phyloP scores from a whole-genome alignment of 2,797 vertebrate species.

The Anguilla megastoma region DNA sequence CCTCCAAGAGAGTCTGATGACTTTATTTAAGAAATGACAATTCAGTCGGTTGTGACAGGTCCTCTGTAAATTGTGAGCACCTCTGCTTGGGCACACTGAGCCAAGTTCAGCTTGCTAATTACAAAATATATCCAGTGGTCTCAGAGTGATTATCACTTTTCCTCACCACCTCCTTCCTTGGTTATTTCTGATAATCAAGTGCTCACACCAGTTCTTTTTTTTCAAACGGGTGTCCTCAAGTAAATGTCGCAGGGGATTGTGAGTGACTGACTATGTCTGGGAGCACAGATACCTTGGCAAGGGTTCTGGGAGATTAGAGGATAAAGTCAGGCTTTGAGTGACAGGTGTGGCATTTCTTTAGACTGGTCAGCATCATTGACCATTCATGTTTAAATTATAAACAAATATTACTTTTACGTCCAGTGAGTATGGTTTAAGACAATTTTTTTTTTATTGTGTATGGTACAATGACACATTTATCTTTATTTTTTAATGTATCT shows the following conservation, averaged over 20 bases:
- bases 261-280: not conserved
- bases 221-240: not conserved
- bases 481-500: not conserved
- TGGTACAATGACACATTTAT: not conserved
- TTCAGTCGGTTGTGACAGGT: not conserved
- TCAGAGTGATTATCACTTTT: conserved; percentile 18
- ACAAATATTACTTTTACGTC: not conserved
- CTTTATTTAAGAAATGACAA: not conserved
- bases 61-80: not conserved
- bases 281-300: not conserved
- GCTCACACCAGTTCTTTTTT: not conserved
- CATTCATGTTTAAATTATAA: not conserved
- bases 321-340: not conserved
- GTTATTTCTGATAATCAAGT: conserved; percentile 2
- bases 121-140: not conserved
- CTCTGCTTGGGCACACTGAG: not conserved
- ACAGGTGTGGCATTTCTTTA: not conserved
- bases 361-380: not conserved
- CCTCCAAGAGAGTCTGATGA: not conserved
- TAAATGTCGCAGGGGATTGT: not conserved
- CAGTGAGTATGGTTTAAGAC: not conserved
- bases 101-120: conserved; percentile 5
- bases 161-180: not conserved
- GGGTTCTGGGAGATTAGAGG: not conserved
- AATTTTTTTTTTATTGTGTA: not conserved